Evolutionary conservation across 37 sponge, comb jelly and placozoan species (phyloP), one percentile per base, ranked within the genome.

Genomic region (Diacarnus erythraeanus): DNA sequence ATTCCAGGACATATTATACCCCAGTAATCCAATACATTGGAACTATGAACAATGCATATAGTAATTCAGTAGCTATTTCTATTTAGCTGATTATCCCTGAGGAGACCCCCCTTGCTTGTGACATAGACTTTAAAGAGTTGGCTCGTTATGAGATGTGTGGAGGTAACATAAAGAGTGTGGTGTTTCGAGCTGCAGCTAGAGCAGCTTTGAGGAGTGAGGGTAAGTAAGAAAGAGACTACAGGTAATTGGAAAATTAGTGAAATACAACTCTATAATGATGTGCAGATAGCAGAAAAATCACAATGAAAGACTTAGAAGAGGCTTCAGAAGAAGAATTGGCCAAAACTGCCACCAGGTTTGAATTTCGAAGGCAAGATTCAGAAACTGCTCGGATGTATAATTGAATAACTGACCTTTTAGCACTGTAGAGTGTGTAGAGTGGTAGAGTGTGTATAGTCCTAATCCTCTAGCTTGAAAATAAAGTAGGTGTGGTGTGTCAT

Each of bases 281-380:
- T 69, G 22, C 71, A 44, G 69, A 69, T 40, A 71, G 86, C 26
- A 73, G 88, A 15, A 74, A 44, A 34, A 66, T 94, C 21, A 86
- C 71, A 9, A 69, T 83, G 76, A 64, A 74, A 15, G 94, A 94
- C 61, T 65, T 94, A 42, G 63, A 82, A 60, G 84, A 94, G 31
- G 80, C 94, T 2, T 87, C 84, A 38, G 75, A 83, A 51, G 95
- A 90, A 60, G 91, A 94, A 66, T 12, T 75, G 0, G 80, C 76
- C n/a, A 94, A 91, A 69, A 70, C 79, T 17, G 69, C 80, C 29
- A 87, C 79, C 41, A 79, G 84, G 61, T 83, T 78, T n/a, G 73
- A 83, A 43, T 90, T 90, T 70, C 68, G 86, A 64, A 76, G 91
- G 59, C 91, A 90, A 63, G 91, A 82, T 75, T 90, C 91, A 2